Evolutionary conservation across 1,140 invertebrate species (phyloP).

Genomic region (Bemisia tabaci): DNA sequence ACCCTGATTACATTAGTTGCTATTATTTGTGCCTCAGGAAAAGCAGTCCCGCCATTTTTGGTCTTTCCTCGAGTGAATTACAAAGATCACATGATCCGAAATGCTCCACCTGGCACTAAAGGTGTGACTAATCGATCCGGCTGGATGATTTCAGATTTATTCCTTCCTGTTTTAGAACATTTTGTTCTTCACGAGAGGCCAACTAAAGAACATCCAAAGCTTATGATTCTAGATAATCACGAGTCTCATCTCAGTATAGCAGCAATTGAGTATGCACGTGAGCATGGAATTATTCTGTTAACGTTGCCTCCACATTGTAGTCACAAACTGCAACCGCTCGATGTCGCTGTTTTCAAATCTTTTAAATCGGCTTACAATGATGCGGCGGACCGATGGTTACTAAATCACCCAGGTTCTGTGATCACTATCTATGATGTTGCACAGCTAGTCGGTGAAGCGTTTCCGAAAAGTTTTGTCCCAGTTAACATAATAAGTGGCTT

Average conservation of each 20-base stretch:
- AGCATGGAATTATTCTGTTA: conserved; percentile 22
- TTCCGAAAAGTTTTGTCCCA: conserved; percentile 8
- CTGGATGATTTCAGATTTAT: conserved; percentile 9
- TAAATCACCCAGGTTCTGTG: conserved; percentile 32
- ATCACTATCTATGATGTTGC: conserved; percentile 25
- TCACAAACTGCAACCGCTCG: conserved; percentile 29
- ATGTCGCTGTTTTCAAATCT: conserved; percentile 29
- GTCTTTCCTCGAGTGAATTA: conserved; percentile 25
- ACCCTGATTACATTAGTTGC: conserved; percentile 19
- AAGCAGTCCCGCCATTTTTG: conserved; percentile 26
- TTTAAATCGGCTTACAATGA: conserved; percentile 30
- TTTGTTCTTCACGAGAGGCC: conserved; percentile 5
- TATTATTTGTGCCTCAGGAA: conserved; percentile 25
- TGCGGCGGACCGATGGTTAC: conserved; percentile 32
- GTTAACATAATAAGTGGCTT: conserved; percentile 15
- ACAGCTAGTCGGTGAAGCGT: conserved; percentile 12
- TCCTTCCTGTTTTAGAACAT: conserved; percentile 7
- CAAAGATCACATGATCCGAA: background rate
- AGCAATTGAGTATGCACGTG: conserved; percentile 18
- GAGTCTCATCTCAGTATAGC: conserved; percentile 19
- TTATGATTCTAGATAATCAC: conserved; percentile 17
- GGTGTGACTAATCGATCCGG: conserved; percentile 2
- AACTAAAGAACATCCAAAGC: background rate
- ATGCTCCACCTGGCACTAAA: background rate
- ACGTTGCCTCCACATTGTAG: conserved; percentile 24